Evolutionary conservation across 2,888 invertebrate species (phyloP).

Genomic region (Lasioglossum oenotherae): DNA sequence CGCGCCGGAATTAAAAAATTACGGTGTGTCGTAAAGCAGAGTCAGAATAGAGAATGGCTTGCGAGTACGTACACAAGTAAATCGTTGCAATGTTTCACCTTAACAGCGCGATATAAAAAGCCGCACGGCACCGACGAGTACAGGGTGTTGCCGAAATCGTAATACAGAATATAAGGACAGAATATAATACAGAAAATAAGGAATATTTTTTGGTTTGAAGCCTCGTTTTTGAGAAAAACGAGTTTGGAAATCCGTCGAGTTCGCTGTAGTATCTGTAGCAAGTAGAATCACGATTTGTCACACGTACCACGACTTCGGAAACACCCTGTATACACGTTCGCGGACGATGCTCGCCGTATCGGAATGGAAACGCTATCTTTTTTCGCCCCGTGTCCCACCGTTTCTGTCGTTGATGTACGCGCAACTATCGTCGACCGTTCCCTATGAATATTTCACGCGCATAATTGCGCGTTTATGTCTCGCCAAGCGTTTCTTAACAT

Average conservation of each 20-base stretch:
- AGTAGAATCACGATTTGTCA: background rate
- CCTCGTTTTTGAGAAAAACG: background rate
- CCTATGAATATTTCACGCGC: conserved; percentile 35
- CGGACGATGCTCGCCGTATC: background rate
- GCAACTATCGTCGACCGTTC: background rate
- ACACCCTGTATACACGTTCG: background rate
- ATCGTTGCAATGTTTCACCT: conserved; percentile 30
- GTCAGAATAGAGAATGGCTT: conserved; percentile 13
- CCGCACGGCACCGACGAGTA: conserved; percentile 12
- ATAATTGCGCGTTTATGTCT: conserved; percentile 23
- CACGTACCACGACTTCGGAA: background rate
- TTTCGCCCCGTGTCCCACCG: background rate
- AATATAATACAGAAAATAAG: too few species aligned
- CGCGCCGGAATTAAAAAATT: conserved; percentile 41
- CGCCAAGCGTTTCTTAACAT: conserved; percentile 30
- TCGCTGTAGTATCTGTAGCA: background rate
- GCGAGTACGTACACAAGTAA: conserved; percentile 22
- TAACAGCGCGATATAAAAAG: conserved; percentile 7
- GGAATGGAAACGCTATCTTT: background rate
- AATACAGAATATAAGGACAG: background rate
- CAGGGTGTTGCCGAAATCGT: background rate
- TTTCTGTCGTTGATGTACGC: background rate
- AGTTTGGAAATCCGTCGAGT: background rate
- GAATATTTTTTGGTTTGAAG: background rate
- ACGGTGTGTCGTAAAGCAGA: conserved; percentile 40